Evolutionary conservation across 2,797 vertebrate species (phyloP).

Genomic region (Spinus pinus): DNA sequence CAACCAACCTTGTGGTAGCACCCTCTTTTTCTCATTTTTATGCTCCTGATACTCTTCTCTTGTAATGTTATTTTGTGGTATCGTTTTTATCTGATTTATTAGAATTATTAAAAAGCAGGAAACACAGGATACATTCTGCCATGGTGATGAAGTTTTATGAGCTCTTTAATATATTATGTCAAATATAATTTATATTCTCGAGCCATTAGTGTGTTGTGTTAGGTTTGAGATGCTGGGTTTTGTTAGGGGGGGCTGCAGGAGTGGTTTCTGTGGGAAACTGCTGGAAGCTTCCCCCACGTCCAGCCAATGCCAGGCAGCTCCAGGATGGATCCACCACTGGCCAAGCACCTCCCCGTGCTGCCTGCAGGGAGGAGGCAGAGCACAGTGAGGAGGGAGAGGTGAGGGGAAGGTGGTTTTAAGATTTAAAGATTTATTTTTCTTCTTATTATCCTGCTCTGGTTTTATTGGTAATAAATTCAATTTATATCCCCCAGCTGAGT

Average conservation of each 20-base stretch:
- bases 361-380: fast-evolving
- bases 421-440: neutral
- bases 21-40: neutral
- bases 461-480: neutral
- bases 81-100: neutral
- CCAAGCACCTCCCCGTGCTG: neutral
- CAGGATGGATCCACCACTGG: neutral
- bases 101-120: neutral
- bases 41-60: neutral
- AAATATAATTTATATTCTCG: neutral
- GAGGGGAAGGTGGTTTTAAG: neutral
- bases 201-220: neutral
- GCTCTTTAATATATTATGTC: neutral
- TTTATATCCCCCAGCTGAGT: neutral
- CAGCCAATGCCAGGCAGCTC: neutral
- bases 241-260: neutral
- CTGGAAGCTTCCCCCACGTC: neutral
- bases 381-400: neutral
- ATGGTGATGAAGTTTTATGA: conserved; percentile 14
- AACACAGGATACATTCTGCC: neutral
- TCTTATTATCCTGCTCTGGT: neutral
- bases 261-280: neutral
- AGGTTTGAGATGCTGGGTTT: neutral
- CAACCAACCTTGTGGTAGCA: neutral
- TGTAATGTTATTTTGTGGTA: neutral